Base-by-base conservation (phyloP, 2,888 invertebrate species). In the Frankliniella fusca region DNA sequence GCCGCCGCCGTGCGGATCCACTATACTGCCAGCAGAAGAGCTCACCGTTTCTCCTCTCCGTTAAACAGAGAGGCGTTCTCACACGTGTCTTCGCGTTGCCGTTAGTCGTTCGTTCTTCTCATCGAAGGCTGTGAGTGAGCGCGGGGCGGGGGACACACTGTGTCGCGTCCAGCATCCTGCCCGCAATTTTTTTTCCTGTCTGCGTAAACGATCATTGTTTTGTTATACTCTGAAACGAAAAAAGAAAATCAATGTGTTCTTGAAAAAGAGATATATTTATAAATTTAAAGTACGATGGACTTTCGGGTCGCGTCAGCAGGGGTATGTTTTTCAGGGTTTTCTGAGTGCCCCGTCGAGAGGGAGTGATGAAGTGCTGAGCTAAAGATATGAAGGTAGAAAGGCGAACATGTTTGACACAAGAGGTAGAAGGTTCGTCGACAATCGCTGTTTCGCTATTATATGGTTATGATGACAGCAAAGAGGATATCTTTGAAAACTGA, bases 41-140 rank as follows among this genome's bases (percentile, higher is more conserved):
- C 23, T 23, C 1, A 11, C 2, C n/a, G 70, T 27, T 20, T n/a
- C 70, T 11, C 70, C 23, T 23, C 23, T 9, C 23, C 27, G 9
- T 11, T 27, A 23, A 27, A 76, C 70, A 27, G 70, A 23, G n/a
- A 23, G n/a, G 5, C n/a, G 23, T 23, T 11, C 23, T 70, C n/a
- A n/a, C 23, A 23, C 70, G 23, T 76, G 8, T 76, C n/a, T 23
- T 23, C 12, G 12, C 11, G 12, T 76, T 76, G 12, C 23, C 23
- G 23, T 76, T 27, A 27, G 70, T 27, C 27, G 9, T 23, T 27
- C 27, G 9, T 23, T 23, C 23, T n/a, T 23, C 70, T 76, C 27
- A 12, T 27, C 70, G 70, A 61, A 18, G 70, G 70, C 70, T 76
- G 70, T 76, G 70, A 76, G 70, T 76, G n/a, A 9, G 70, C 23